phyloP scores from a whole-genome alignment of 2,113 vertebrate species.

The Genyomyrus donnyi region DNA sequence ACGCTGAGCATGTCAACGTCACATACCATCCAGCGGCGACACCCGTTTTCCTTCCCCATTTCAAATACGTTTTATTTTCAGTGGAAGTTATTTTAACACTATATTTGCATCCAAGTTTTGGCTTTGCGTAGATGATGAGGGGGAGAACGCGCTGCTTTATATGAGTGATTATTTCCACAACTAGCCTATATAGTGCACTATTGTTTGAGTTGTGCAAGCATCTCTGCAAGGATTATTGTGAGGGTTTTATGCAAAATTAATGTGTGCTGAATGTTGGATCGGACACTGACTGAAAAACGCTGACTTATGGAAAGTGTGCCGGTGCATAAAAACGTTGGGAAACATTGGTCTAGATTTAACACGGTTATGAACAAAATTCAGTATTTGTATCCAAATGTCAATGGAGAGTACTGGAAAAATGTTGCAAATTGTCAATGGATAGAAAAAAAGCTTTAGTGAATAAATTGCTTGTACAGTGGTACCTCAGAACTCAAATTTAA shows the following conservation, averaged over 20 bases:
- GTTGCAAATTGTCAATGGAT: neutral
- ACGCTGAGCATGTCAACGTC: neutral
- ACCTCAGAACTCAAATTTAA: too few species aligned
- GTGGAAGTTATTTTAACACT: neutral
- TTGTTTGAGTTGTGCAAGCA: neutral
- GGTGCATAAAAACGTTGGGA: neutral
- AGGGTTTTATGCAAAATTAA: neutral
- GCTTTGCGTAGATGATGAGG: neutral
- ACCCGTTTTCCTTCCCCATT: neutral
- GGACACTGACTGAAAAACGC: neutral
- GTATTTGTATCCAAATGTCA: neutral
- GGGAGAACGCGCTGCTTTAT: neutral
- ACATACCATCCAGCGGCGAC: too few species aligned
- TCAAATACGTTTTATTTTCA: neutral
- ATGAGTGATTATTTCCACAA: neutral
- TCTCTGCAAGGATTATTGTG: neutral
- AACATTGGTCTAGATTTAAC: neutral
- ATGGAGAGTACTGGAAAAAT: neutral
- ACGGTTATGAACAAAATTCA: neutral
- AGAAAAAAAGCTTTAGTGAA: neutral
- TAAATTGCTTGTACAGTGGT: neutral
- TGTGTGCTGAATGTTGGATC: neutral
- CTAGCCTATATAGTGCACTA: neutral
- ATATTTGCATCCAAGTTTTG: neutral
- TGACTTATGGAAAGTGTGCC: neutral